Base-by-base conservation (phyloP, 2,113 vertebrate genomes). In the Psophia crepitans region DNA sequence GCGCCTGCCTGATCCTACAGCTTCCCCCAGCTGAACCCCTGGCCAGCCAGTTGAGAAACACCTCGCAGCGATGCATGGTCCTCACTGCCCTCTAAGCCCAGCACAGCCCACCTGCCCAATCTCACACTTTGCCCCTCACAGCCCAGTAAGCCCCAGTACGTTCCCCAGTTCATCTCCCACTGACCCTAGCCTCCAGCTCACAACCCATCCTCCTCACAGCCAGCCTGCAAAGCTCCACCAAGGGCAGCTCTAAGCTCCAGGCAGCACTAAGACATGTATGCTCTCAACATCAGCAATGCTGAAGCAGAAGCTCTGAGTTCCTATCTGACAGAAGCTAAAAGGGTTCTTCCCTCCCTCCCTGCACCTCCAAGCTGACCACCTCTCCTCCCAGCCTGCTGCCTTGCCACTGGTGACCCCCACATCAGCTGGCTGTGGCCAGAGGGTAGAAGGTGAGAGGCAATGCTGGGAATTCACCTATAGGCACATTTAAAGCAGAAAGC, bases 1-100 rank as follows among this genome's bases (percentile, higher is more conserved):
- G 26, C 0, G 0, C 12, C 22, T 33, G 30, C 1, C 1, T 13
- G 20, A 21, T 32, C 39, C 24, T 8, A 5, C 1, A 0, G n/a
- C 61, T 56, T 28, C 35, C 13, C 12, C 35, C 84, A 56, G 46
- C n/a, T 1, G 0, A 58, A 23, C 3, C 30, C 37, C 68, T 54
- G 2, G 0, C 14, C 19, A n/a, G 83, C 30, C 0, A 49, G 23
- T 17, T 13, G 18, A 14, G 27, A 15, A 35, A 39, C 69, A 13
- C 37, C 22, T 46, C 71, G 28, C 65, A 27, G 33, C 0, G 2
- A 60, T 19, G 68, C n/a, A 12, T 1, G 1, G n/a, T 41, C n/a
- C 61, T 54, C 5, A 0, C 33, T 4, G 0, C 26, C 46, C 51
- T 37, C 33, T 8, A 32, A 75, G 56, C 41, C 48, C 69, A 32